Conservation (phyloP, 2,888 invertebrate genomes). For the Ophion ellenae region DNA sequence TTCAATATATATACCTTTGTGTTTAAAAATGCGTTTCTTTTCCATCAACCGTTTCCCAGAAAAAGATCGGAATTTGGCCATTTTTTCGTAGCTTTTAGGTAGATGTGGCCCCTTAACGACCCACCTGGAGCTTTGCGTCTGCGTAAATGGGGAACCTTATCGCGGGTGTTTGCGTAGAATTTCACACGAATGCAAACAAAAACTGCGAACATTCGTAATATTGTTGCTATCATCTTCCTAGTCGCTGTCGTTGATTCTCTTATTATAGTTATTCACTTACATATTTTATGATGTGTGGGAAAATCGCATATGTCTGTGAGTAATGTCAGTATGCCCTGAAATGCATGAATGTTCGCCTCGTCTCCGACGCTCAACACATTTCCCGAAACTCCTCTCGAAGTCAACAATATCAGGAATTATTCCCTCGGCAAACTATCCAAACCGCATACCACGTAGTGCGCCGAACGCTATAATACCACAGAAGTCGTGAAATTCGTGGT, state of each 20-base stretch:
- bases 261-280: neutral
- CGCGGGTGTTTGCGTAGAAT: neutral
- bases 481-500: slow-evolving; percentile 17
- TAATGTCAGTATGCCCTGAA: slow-evolving; percentile 37
- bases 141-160: no score
- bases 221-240: neutral
- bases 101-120: no score
- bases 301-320: neutral
- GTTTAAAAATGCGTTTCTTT: no score
- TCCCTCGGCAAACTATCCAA: slow-evolving; percentile 36
- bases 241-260: neutral
- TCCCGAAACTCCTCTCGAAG: neutral
- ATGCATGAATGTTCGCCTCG: slow-evolving; percentile 43
- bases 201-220: neutral
- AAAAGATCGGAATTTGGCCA: no score
- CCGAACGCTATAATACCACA: slow-evolving; percentile 1
- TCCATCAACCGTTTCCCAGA: no score
- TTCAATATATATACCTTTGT: no score
- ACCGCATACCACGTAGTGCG: neutral
- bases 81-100: no score
- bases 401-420: slow-evolving; percentile 31
- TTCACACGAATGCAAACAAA: neutral
- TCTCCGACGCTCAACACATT: neutral
- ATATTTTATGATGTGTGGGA: neutral
- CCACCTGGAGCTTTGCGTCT: no score